phyloP scores from a whole-genome alignment of 2,113 vertebrate genomes.

The Saiga tatarica region DNA sequence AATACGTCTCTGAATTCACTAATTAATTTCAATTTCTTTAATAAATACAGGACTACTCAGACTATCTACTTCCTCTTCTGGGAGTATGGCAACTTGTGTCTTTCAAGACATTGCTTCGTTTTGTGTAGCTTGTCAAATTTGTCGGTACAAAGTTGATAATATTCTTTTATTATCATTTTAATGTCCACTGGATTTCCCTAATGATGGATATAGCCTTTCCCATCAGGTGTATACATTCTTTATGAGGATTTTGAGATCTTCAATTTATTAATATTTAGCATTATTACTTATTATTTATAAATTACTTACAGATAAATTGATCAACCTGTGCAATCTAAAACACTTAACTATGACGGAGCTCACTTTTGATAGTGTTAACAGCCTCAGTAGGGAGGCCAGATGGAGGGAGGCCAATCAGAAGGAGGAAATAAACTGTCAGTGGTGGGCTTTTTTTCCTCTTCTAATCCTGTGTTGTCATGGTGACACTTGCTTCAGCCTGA shows the following conservation, averaged over 20 bases:
- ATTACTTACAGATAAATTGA: background rate
- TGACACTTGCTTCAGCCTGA: background rate
- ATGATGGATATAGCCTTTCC: background rate
- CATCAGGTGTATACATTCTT: background rate
- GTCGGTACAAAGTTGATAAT: background rate
- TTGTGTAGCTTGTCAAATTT: background rate
- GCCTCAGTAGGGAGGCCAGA: background rate
- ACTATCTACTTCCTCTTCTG: background rate
- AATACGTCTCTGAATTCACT: background rate
- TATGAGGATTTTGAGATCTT: background rate
- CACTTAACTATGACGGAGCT: background rate
- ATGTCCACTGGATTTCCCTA: background rate
- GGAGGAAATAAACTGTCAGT: background rate
- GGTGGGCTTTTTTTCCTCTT: background rate
- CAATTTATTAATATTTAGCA: background rate
- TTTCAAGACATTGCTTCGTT: background rate
- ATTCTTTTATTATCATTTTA: background rate
- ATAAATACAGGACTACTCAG: background rate
- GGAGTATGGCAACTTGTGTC: background rate
- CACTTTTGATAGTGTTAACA: background rate
- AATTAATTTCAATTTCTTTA: background rate
- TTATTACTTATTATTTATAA: background rate
- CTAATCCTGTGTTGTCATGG: background rate
- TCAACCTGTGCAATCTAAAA: background rate
- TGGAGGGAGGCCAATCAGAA: background rate